Percentiles rank a stretch among this genome's conserved stretches.
Conservation (phyloP, 2,797 vertebrate species). For the Sebastes reedi region DNA sequence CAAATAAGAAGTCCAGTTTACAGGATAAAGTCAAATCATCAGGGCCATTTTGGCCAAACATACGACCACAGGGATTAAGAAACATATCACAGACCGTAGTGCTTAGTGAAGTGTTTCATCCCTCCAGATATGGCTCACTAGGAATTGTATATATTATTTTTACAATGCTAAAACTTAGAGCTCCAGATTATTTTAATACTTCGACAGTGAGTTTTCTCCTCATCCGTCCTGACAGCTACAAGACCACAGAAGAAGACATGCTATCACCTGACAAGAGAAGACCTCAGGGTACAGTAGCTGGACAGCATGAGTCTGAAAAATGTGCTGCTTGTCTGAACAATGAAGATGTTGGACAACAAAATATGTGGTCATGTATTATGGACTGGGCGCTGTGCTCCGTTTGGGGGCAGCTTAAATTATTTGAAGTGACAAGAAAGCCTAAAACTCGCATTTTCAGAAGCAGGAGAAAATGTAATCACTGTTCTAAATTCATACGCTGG, state of each 20-base stretch:
- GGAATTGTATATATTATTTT: background rate
- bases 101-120: background rate
- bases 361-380: too few relatives aligned
- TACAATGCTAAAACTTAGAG: background rate
- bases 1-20: background rate
- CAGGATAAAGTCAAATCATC: background rate
- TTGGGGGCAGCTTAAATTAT: background rate
- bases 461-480: background rate
- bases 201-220: background rate
- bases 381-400: background rate
- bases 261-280: background rate
- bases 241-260: background rate
- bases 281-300: background rate
- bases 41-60: background rate
- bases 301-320: background rate
- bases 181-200: background rate
- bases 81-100: background rate
- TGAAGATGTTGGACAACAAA: background rate
- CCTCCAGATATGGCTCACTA: background rate
- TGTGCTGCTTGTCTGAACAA: background rate
- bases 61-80: background rate
- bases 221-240: background rate
- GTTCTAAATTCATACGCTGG: background rate
- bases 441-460: background rate
- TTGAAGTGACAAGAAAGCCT: background rate